These are phyloP conservation scores for Boloria selene DNA, from an alignment of 2,888 invertebrate genomes.

Conservation along the genomic window DNA sequence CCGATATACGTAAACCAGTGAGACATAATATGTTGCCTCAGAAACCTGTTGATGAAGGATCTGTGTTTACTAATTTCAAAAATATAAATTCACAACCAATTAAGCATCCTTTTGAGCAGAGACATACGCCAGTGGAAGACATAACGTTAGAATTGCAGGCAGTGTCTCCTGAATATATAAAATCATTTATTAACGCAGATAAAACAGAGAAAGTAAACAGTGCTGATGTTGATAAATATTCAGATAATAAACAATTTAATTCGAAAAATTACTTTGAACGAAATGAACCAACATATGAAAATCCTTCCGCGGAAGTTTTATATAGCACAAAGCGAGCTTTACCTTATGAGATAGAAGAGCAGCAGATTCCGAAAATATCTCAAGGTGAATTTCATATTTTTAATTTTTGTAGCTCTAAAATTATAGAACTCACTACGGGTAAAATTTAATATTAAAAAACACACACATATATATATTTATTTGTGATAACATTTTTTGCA, in stretches of 20 bases:
- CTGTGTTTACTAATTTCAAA: not conserved
- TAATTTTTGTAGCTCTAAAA: not conserved
- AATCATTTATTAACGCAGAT: conserved; percentile 16
- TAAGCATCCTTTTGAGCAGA: not conserved
- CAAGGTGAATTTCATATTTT: conserved; percentile 10
- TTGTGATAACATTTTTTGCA: too few species aligned
- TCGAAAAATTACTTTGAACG: not conserved
- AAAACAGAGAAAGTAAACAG: not conserved
- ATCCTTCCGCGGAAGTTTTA: conserved; percentile 32
- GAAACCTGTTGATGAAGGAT: not conserved
- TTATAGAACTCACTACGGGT: too few species aligned
- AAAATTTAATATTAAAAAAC: too few species aligned
- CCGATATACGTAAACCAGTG: not conserved
- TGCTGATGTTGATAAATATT: not conserved
- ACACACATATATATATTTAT: too few species aligned
- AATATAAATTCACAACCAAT: conserved; percentile 4
- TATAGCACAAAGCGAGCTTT: conserved; percentile 27
- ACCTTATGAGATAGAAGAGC: conserved; percentile 23
- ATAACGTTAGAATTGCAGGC: conserved; percentile 23
- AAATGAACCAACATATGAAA: conserved; percentile 18
- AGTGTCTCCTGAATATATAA: conserved; percentile 24
- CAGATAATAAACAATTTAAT: not conserved
- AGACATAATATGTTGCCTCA: not conserved
- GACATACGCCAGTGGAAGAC: conserved; percentile 2
- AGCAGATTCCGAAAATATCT: not conserved